Base-by-base conservation (phyloP, 2,888 invertebrate genomes). In the Silvanus unidentatus region DNA sequence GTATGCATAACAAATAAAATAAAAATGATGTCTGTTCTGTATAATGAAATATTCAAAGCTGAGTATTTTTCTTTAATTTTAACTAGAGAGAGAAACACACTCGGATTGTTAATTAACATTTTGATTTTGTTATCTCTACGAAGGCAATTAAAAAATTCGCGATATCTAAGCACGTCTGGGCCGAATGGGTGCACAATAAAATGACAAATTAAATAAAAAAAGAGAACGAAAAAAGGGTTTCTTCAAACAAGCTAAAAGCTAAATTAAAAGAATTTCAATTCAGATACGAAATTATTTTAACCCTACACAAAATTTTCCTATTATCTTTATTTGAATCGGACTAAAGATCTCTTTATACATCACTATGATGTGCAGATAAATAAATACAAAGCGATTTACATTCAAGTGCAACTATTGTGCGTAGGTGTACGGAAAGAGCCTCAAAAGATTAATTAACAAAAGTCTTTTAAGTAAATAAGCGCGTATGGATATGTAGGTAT, bases 41-140 rank as follows among this genome's bases (percentile, higher is more conserved):
- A 52, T 59, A 59, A 60, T 66, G 66, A 68, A 68, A 68, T 66
- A 66, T 69, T 67, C 66, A 64, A 57, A 55, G 48, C 46, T 47
- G 63, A 55, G 67, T 70, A 68, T 70, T 70, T 70, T 70, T 69
- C 70, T 70, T 70, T 69, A 69, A 70, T 70, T 68, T 65, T 62
- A 65, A 63, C 62, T 61, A 61, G 61, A 63, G 62, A 48, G 45
- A 32, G 34, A 32, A 66, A 66, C 64, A 68, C 63, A 66, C 63
- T 64, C 65, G 63, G 68, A 68, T 67, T 69, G 68, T 70, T 71
- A 70, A 70, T 70, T 71, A 70, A 70, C 70, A 71, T 69, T 70
- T 69, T 69, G 70, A 70, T 70, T 71, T 70, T 71, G 71, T 71
- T 71, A 70, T 70, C 71, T 71, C 68, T 58, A 55, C 61, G 55